Evolutionary conservation across 2,888 invertebrate genomes (phyloP), one percentile per base, ranked within the genome.

Genomic region (Nineta flava): DNA sequence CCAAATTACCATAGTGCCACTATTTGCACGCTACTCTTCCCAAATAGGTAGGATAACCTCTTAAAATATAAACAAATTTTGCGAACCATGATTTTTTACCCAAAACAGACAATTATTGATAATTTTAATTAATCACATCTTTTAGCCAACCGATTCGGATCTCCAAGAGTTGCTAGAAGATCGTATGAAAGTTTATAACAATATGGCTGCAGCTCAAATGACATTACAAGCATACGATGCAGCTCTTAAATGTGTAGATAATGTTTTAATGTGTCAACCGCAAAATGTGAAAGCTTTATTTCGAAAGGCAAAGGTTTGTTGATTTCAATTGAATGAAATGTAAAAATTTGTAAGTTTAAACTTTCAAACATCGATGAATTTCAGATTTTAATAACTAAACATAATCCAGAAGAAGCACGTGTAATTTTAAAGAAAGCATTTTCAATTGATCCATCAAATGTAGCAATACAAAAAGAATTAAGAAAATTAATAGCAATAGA

Each of bases 141-240:
- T 54, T 45, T 50, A 71, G 68, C 57, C 64, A 3, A 70, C 74
- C 3, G 75, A 79, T 58, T 67, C 72, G 17, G 76, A 78, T 51
- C 62, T 84, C 43, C 79, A 81, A 59, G 66, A 73, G 35, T 61
- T 93, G 47, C 62, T 91, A 31, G 87, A 90, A 49, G 87, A 88
- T 60, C 71, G 90, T 54, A 70, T 92, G 48, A 81, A 87, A 59
- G 87, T 91, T 1, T 83, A 86, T 60, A 94, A 94, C 63, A 95
- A 95, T 64, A 77, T 94, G 74, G 92, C 93, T 12, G 88, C 90
- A 54, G 87, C 92, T 12, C 93, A 94, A 68, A 75, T 94, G 56
- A 92, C 90, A 72, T 81, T 87, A 38, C 81, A 85, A 50, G 84
- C 87, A 9, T 88, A 79, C 62, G 88, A 90, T 57, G 83, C 87